Base-by-base conservation (phyloP, 2,113 vertebrate genomes). In the Colius striatus region DNA sequence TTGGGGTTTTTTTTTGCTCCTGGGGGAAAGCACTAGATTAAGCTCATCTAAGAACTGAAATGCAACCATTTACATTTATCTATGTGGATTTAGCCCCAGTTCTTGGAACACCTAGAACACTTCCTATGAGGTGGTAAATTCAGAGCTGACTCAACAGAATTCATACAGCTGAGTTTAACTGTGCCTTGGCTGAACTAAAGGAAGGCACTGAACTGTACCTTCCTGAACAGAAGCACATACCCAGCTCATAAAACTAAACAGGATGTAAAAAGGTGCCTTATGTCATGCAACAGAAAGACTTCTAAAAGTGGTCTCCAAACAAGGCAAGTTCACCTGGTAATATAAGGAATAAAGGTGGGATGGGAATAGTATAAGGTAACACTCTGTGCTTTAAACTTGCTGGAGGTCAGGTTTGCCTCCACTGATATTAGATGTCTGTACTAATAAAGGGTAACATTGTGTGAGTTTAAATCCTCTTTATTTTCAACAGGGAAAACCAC, bases 131-230 rank as follows among this genome's bases (percentile, higher is more conserved):
- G 45, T 67, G 76, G 73, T 81, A 72, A 93, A 78, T 81, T 91
- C 61, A 81, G 88, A 75, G 92, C 85, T 97, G 90, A 97, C 53
- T 94, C 79, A 72, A 88, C 76, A 92, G 36, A 90, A 74, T 54
- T 67, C 45, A 25, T 30, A 5, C 1, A 34, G 32, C 10, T 47
- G 36, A 62, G 47, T 34, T 82, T 32, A 92, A 62, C 72, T 38
- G 6, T 70, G 77, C 19, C 51, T 83, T 80, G 41, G 27, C 36
- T 9, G 63, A 85, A 66, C n/a, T 32, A 20, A 68, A 87, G 45
- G 47, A 57, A 84, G 66, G 30, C 17, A 21, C 47, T 74, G 78
- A 84, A 14, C 41, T 71, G 5, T 68, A 43, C 22, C 15, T 92
- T 84, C 34, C 34, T 67, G 13, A 87, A 18, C 43, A 83, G 62